Conservation (phyloP, 1,140 invertebrate species). For the Diabrotica virgifera region DNA sequence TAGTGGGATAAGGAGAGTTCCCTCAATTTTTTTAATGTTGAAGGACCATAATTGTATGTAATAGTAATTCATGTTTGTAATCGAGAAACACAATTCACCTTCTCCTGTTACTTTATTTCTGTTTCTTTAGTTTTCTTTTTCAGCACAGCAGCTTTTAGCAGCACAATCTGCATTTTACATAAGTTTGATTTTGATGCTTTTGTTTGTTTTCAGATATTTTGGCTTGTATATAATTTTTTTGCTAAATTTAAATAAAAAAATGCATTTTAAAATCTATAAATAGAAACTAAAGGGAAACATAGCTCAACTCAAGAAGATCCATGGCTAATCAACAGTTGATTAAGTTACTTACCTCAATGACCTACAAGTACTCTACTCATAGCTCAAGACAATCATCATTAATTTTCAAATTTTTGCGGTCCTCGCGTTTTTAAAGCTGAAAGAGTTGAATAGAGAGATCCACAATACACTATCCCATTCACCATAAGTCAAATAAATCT, state of each 20-base stretch:
- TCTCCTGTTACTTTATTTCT: conserved; percentile 52
- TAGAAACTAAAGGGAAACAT: no score
- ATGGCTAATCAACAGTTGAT: no score
- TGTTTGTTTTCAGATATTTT: conserved; percentile 5
- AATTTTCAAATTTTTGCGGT: no score
- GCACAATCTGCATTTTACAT: conserved; percentile 7
- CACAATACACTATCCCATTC: no score
- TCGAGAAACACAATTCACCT: conserved; percentile 48
- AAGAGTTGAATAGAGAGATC: no score
- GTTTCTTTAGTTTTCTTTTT: conserved; percentile 27
- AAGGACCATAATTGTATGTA: conserved; percentile 16
- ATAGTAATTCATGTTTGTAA: neutral
- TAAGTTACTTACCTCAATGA: no score
- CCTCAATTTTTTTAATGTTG: conserved; percentile 38
- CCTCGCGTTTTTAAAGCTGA: no score
- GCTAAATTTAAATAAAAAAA: neutral
- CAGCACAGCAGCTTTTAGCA: conserved; percentile 27
- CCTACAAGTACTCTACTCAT: no score
- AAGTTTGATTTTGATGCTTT: neutral
- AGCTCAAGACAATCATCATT: no score
- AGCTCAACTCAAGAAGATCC: no score
- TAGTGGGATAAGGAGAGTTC: conserved; percentile 66
- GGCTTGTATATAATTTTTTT: neutral
- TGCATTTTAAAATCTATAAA: no score
- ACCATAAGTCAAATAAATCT: no score